Base-by-base conservation (phyloP, 1,140 invertebrate genomes). In the Atta texana region DNA sequence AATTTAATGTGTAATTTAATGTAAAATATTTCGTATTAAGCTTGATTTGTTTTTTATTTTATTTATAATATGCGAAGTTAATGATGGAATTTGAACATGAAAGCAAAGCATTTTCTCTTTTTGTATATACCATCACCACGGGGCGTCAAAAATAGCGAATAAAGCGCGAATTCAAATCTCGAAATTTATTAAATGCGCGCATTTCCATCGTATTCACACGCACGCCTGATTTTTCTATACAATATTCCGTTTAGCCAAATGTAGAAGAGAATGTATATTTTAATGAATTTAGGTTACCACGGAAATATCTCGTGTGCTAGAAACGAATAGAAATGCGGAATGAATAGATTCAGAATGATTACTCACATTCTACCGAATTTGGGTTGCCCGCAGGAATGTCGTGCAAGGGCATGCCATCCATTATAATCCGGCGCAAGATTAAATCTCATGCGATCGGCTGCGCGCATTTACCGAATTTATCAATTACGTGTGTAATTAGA, bases 401-500 rank as follows among this genome's bases (percentile, higher is more conserved):
- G 61, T 51, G 61, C 44, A 49, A 78, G 28, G 28, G 28, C 44
- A 34, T 51, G 28, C 61, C 63, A 34, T 21, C 14, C 49, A 24
- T 81, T 34, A n/a, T 71, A 81, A 80, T 80, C 18, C 61, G 6
- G 8, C 31, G 8, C n/a, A 49, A 71, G 77, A 81, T 81, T 81
- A 71, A 81, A 81, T 69, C 49, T 81, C 63, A 14, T 7, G n/a
- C 63, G 63, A 81, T 81, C 76, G 39, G 31, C 53, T 12, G 66
- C 77, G 51, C n/a, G 28, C 49, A 24, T 78, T 69, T 55, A 39
- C 31, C 28, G 21, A 81, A 81, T 71, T 69, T 71, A 69, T 81
- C 77, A 71, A 81, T 71, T 81, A 81, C 64, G 44, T 16, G 51
- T 55, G 64, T 81, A 71, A 81, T 81, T 81, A 55, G 64, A 71